These are phyloP conservation scores for Tragelaphus scriptus DNA, from an alignment of 2,113 vertebrate species.

Conservation along the genomic window DNA sequence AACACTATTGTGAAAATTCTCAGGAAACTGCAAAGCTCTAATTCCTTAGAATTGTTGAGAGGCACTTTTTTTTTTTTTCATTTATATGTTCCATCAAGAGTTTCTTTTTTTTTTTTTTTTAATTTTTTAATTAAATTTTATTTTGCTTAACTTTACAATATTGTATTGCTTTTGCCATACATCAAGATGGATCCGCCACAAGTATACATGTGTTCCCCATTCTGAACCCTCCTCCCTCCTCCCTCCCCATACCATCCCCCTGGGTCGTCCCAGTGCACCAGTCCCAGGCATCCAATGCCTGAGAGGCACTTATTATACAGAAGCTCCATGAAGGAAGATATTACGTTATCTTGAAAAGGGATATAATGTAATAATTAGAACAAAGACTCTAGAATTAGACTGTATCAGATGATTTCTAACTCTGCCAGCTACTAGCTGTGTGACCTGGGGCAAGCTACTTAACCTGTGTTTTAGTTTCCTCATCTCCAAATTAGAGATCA, in stretches of 20 bases:
- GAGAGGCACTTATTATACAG: not conserved
- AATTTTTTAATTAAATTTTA: no score
- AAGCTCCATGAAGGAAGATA: not conserved
- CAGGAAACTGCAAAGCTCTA: not conserved
- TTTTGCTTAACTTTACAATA: no score
- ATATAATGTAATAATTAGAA: not conserved
- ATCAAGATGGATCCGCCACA: no score
- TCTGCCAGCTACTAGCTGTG: not conserved
- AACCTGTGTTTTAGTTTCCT: conserved; percentile 1
- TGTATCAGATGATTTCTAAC: not conserved
- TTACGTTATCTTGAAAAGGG: not conserved
- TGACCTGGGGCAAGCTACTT: not conserved
- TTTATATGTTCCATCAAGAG: no score
- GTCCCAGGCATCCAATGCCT: not conserved
- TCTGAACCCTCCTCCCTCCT: no score
- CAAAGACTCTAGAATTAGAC: not conserved
- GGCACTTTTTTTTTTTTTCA: not conserved
- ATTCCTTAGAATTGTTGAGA: not conserved
- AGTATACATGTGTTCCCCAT: no score
- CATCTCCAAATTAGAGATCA: not conserved
- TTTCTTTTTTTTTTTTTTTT: no score
- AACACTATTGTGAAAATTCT: not conserved
- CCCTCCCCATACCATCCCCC: no score
- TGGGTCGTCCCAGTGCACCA: no score
- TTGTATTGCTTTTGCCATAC: no score